These are phyloP conservation scores for Australoheros scitulus DNA, from an alignment of 2,113 vertebrate species.

Conservation along the genomic window DNA sequence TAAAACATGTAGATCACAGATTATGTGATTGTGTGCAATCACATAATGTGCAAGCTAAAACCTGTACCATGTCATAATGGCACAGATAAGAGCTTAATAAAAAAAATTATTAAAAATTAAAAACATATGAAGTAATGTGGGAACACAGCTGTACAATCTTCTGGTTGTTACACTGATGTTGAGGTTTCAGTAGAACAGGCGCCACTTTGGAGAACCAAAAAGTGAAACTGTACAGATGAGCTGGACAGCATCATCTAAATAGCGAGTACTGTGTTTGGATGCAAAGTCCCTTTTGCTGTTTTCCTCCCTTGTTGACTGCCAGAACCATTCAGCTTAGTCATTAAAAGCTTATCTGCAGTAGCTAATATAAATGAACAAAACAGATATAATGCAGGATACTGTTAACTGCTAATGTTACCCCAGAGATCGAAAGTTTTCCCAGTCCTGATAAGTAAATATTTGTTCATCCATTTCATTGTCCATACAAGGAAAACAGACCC, in stretches of 20 bases:
- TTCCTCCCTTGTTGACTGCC: conserved; percentile 3
- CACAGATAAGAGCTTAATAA: no score
- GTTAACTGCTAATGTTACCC: conserved; percentile 51
- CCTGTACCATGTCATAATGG: no score
- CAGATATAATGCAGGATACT: conserved; percentile 42
- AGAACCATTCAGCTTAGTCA: conserved; percentile 35
- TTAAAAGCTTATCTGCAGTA: conserved; percentile 48
- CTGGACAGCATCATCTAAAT: neutral
- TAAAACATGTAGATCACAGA: neutral
- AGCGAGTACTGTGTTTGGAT: conserved; percentile 3
- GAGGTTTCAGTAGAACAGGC: neutral
- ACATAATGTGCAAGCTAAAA: neutral
- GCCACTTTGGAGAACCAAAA: neutral
- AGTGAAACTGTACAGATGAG: conserved; percentile 8
- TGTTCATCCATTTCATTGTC: conserved; percentile 40
- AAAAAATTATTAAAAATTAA: no score
- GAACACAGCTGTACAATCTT: neutral
- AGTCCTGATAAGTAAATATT: conserved; percentile 72
- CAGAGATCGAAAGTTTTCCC: conserved; percentile 44
- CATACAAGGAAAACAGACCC: conserved; percentile 59
- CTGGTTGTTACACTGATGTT: neutral
- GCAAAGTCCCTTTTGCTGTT: conserved; percentile 11
- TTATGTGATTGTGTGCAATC: no score
- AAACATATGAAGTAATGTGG: neutral
- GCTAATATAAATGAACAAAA: conserved; percentile 58